phyloP scores from a whole-genome alignment of 1,140 invertebrate genomes.

The Drosophila takahashii region DNA sequence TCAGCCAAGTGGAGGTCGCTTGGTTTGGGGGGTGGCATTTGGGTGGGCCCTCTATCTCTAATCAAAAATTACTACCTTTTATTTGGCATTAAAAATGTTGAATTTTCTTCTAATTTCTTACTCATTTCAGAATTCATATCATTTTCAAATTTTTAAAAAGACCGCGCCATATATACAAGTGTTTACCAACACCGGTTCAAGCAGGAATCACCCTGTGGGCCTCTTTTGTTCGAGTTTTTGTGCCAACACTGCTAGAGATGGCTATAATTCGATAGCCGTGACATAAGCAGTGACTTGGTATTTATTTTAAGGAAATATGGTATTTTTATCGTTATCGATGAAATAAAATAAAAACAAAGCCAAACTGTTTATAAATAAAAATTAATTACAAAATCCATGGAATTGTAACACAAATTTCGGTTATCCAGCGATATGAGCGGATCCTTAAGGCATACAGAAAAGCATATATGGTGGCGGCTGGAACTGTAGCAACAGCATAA shows the following conservation, averaged over 20 bases:
- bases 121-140: background rate
- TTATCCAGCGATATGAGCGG: background rate
- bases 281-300: background rate
- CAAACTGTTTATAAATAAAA: background rate
- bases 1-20: constrained; percentile 5
- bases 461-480: background rate
- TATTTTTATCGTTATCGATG: background rate
- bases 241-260: background rate
- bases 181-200: background rate
- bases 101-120: too few species aligned
- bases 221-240: too few species aligned
- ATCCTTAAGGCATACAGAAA: background rate
- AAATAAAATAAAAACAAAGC: background rate
- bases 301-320: too few species aligned
- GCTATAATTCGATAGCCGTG: background rate
- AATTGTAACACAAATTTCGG: background rate
- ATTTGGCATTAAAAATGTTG: background rate
- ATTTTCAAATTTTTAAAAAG: background rate
- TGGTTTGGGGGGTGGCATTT: background rate
- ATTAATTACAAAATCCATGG: background rate
- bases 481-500: background rate
- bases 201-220: too few species aligned
- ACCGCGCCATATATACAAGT: background rate
- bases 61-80: background rate
- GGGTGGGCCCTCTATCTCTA: too few species aligned